Conservation (phyloP, 30 jellyfish, hydroid and myxozoan genomes). For the Chironex yamaguchii region DNA sequence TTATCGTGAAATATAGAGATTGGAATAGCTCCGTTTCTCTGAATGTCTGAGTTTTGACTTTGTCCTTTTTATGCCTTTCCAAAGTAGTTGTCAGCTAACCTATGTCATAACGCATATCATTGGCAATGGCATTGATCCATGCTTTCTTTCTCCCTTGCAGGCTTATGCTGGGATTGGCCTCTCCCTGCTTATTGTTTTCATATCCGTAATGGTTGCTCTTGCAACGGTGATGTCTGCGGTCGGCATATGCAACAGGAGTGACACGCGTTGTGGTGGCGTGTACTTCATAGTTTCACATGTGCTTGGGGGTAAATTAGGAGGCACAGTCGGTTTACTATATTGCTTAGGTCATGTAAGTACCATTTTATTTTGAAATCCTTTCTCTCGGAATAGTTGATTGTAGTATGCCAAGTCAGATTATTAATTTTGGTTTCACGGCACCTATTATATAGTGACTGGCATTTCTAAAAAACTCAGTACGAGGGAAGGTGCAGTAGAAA, state of each 20-base stretch:
- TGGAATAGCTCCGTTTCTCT: no score
- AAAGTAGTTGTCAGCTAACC: no score
- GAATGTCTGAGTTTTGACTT: not conserved
- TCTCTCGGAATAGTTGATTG: no score
- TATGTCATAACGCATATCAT: not conserved
- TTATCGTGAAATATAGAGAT: no score
- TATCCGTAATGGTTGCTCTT: constrained; percentile 86
- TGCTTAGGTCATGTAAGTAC: constrained; percentile 94
- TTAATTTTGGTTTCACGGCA: no score
- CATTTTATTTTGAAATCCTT: no score
- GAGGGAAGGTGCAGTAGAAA: no score
- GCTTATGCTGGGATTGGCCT: constrained; percentile 98
- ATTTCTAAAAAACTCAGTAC: no score
- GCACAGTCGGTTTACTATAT: constrained; percentile 88
- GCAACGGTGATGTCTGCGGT: constrained; percentile 98
- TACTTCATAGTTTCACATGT: constrained; percentile 93
- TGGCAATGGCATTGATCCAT: no score
- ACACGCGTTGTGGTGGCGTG: constrained; percentile 87
- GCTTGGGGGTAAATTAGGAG: constrained; percentile 95
- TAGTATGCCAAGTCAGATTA: no score
- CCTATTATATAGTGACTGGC: no score
- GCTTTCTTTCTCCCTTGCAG: constrained; percentile 48
- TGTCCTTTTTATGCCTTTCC: not conserved
- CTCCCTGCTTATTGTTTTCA: constrained; percentile 70
- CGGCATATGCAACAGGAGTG: constrained; percentile 88